phyloP scores from a whole-genome alignment of 1,140 invertebrate genomes.

The Portunus trituberculatus region DNA sequence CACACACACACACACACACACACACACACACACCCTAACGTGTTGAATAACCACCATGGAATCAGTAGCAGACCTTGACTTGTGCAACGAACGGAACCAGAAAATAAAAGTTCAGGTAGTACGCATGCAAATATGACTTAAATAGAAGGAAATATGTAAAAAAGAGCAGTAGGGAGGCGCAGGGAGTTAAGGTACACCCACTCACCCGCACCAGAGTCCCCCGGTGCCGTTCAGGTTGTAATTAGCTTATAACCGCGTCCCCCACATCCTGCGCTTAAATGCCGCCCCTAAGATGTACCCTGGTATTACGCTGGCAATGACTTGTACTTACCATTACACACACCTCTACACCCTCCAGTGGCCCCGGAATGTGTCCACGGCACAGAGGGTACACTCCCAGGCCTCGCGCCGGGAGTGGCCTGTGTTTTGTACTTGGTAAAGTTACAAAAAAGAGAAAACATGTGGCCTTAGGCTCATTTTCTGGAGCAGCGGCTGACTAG shows the following conservation, averaged over 20 bases:
- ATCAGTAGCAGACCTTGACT: neutral
- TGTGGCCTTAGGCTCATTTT: neutral
- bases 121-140: neutral
- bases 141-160: neutral
- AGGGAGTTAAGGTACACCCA: neutral
- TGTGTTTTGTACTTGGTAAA: neutral
- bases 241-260: conserved; percentile 37
- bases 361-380: conserved; percentile 24
- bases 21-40: neutral
- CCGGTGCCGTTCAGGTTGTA: conserved; percentile 16
- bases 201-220: neutral
- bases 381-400: conserved; percentile 9
- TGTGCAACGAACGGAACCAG: neutral
- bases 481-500: neutral
- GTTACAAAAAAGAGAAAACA: neutral
- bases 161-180: neutral
- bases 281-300: neutral
- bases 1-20: too few species aligned
- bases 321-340: conserved; percentile 40
- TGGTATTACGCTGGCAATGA: conserved; percentile 38
- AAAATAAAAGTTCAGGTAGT: neutral
- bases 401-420: conserved; percentile 14
- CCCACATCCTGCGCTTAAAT: conserved; percentile 39
- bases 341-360: conserved; percentile 15
- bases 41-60: neutral